phyloP scores from a whole-genome alignment of 2,797 vertebrate species.

The Hypotaenidia philippensis region DNA sequence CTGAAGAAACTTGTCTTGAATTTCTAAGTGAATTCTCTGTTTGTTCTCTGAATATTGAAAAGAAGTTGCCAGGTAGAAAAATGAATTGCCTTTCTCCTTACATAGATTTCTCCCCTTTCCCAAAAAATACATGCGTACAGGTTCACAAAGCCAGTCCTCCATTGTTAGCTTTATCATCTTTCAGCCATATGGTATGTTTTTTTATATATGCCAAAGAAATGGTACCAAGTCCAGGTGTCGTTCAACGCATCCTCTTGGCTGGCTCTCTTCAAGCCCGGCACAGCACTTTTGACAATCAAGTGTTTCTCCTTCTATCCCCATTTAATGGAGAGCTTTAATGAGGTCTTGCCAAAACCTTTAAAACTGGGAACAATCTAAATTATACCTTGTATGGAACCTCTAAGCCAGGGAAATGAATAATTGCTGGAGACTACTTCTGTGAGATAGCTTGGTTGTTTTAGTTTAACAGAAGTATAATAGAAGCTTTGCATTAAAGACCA shows the following conservation, averaged over 20 bases:
- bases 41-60: constrained; percentile 32
- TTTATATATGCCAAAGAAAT: not conserved
- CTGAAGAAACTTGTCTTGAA: constrained; percentile 2
- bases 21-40: constrained; percentile 24
- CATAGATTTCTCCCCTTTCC: not conserved
- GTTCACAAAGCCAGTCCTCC: not conserved
- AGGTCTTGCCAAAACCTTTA: constrained; percentile 58
- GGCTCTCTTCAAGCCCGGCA: not conserved
- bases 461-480: constrained; percentile 21
- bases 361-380: not conserved
- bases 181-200: constrained; percentile 33
- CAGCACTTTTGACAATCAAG: not conserved
- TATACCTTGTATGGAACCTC: not conserved
- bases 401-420: constrained; percentile 53
- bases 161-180: constrained; percentile 68
- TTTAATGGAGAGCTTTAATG: constrained; percentile 9
- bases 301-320: not conserved
- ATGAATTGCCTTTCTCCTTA: constrained; percentile 12
- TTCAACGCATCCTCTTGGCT: not conserved
- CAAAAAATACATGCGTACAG: not conserved
- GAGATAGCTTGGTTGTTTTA: constrained; percentile 31
- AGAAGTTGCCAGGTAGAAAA: constrained; percentile 43
- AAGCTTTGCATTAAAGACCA: constrained; percentile 9
- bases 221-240: constrained; percentile 7
- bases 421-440: constrained; percentile 32